Base-by-base conservation (phyloP, 1,140 invertebrate species). In the Eulimnadia texana region DNA sequence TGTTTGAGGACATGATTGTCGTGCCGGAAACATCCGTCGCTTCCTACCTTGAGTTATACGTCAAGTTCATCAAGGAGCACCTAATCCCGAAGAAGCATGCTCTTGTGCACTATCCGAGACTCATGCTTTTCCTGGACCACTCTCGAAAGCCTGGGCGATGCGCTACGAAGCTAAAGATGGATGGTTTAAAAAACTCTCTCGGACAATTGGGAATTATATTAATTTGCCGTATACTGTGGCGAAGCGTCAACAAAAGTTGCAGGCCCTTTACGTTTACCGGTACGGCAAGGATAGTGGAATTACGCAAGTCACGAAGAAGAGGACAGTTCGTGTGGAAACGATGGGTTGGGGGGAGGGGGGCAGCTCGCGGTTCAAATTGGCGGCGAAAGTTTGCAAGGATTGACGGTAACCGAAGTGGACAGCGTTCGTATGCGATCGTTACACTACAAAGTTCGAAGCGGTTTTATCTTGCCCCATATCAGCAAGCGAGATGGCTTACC, bases 141-240 rank as follows among this genome's bases (percentile, higher is more conserved):
- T 63, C 3, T 47, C 42, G 16, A n/a, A 9, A 29, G 28, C 50
- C 47, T 63, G 61, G 61, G 60, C 23, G 27, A 60, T 63, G 55
- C 54, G 61, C 13, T 63, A 60, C 25, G 61, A 63, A 20, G 61
- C 54, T n/a, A 63, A 63, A 3, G 42, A 63, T 27, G 20, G 22
- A 22, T 63, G 42, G 23, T 63, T 63, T 10, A 63, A 63, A 49
- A 28, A 59, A 59, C 22, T 63, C n/a, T 29, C 54, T 11, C 24
- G 56, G 16, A n/a, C 23, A 42, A 63, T 57, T 10, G 47, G 49
- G 6, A 61, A 63, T 50, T 63, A 24, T 19, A 63, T 29, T 22
- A 60, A 63, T 52, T 24, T 63, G 3, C 53, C 61, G 20, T 23
- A 62, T 20, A 63, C 61, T 50, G 23, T 63, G 16, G 56, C 61